Conservation (phyloP, 2,888 invertebrate genomes). For the Rambutsinella grinnellia region DNA sequence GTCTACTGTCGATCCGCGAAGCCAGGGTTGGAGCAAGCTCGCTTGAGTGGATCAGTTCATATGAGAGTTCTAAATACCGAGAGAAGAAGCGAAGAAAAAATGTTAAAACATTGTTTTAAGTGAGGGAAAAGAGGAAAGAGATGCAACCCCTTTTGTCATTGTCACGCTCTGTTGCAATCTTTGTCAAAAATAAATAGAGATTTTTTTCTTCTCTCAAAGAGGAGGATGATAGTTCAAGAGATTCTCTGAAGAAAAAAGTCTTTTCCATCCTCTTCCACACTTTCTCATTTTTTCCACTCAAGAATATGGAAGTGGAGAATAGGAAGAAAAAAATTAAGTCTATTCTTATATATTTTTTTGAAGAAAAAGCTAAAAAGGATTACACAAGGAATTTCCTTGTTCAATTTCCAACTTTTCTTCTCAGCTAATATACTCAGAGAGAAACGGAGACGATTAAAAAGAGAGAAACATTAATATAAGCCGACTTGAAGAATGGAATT, state of each 20-base stretch:
- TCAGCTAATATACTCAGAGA: too few relatives aligned
- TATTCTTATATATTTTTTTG: conserved; percentile 21
- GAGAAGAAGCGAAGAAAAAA: background rate
- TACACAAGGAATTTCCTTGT: conserved; percentile 29
- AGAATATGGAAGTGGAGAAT: background rate
- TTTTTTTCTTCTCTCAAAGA: conserved; percentile 13
- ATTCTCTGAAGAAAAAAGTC: background rate
- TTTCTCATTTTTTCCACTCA: background rate
- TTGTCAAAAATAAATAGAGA: conserved; percentile 22
- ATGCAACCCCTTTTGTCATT: conserved; percentile 38
- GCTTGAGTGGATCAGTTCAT: background rate
- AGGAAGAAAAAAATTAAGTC: conserved; percentile 16
- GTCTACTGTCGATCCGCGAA: too few relatives aligned
- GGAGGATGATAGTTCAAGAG: background rate
- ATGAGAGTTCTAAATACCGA: too few relatives aligned
- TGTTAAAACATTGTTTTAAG: background rate
- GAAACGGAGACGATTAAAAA: too few relatives aligned
- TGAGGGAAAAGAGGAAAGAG: conserved; percentile 1
- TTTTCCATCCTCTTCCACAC: background rate
- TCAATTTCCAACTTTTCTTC: conserved; percentile 20
- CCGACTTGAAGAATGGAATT: background rate
- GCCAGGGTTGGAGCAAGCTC: background rate
- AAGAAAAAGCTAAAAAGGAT: conserved; percentile 10
- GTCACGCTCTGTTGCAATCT: conserved; percentile 40
- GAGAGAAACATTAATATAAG: background rate